phyloP scores from a whole-genome alignment of 2,797 vertebrate genomes.

The Danio aesculapii region DNA sequence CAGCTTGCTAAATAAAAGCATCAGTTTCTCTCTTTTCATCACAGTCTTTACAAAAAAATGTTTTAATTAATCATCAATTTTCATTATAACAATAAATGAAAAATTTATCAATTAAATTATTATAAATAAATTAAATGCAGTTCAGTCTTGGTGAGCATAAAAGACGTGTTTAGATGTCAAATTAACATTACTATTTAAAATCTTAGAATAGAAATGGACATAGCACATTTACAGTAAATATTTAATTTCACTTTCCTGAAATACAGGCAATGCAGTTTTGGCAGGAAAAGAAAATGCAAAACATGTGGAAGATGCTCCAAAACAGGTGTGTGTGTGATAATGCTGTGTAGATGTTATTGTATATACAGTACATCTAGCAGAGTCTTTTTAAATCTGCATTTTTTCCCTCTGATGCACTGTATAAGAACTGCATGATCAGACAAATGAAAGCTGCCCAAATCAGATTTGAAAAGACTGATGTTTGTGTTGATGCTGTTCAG shows the following conservation, averaged over 20 bases:
- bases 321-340: conserved; percentile 20
- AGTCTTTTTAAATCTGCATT: neutral
- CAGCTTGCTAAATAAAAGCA: too few species aligned
- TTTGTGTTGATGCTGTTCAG: conserved; percentile 7
- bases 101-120: too few species aligned
- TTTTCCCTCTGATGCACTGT: neutral
- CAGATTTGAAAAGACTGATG: conserved; percentile 28
- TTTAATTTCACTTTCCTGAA: neutral
- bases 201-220: too few species aligned
- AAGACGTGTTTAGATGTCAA: too few species aligned
- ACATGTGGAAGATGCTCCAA: neutral
- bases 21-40: too few species aligned
- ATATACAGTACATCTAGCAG: neutral
- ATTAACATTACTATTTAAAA: too few species aligned
- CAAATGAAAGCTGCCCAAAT: conserved; percentile 8
- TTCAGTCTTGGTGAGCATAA: too few species aligned
- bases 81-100: too few species aligned
- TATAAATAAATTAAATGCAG: too few species aligned
- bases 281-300: neutral
- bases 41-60: too few species aligned
- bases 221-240: too few species aligned
- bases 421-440: conserved; percentile 1
- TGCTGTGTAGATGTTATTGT: neutral
- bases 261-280: conserved; percentile 19
- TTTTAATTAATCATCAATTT: too few species aligned